phyloP scores from a whole-genome alignment of 1,140 invertebrate species.

The Aphis craccivora region DNA sequence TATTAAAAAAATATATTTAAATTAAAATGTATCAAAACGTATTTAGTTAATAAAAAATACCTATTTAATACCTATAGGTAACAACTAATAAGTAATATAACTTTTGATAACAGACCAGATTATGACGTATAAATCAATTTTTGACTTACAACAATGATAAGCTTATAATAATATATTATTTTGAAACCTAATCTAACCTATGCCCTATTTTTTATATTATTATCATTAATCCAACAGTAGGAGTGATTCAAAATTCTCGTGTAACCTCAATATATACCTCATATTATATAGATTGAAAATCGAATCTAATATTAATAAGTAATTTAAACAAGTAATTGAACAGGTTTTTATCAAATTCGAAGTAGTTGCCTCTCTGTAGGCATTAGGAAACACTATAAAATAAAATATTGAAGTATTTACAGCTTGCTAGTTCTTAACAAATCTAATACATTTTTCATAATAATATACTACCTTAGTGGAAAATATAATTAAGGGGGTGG shows the following conservation, averaged over 20 bases:
- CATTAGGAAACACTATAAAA: not conserved
- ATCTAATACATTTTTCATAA: no score
- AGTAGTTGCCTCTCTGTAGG: not conserved
- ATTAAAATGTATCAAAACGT: not conserved
- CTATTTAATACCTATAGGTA: no score
- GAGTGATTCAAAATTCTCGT: no score
- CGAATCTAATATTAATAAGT: not conserved
- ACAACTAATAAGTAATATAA: not conserved
- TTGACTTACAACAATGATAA: not conserved
- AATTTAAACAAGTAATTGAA: not conserved
- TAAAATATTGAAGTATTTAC: not conserved
- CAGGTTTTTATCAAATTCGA: not conserved
- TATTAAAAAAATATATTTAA: not conserved
- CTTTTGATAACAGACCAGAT: not conserved
- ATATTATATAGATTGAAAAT: no score
- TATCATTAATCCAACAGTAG: no score
- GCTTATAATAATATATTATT: not conserved
- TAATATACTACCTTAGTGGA: no score
- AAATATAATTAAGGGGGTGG: no score
- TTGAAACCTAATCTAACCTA: not conserved
- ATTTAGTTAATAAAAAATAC: no score
- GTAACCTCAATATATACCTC: no score
- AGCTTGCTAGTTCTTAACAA: not conserved
- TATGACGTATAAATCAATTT: not conserved
- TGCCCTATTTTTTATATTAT: not conserved